Conservation (phyloP, 2,888 invertebrate species). For the Chymomyza fuscimana region DNA sequence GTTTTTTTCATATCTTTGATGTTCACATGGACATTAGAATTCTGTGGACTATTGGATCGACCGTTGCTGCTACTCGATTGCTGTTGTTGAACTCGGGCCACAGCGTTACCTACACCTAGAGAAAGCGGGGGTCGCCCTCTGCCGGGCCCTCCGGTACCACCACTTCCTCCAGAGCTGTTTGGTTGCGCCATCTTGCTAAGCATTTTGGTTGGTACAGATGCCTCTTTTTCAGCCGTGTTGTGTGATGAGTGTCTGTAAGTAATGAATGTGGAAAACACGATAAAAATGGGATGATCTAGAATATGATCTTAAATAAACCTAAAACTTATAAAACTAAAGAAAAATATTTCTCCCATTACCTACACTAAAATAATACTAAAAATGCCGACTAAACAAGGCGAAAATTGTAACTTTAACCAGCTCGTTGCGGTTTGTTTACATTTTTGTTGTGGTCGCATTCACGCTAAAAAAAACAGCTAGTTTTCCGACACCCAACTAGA, state of each 20-base stretch:
- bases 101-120: conserved; percentile 36
- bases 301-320: not conserved
- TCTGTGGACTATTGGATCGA: conserved; percentile 59
- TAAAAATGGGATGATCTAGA: not conserved
- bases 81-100: conserved; percentile 47
- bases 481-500: not conserved
- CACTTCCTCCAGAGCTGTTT: conserved; percentile 47
- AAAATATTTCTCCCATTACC: conserved; percentile 13
- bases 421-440: conserved; percentile 47
- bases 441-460: conserved; percentile 13
- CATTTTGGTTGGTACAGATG: conserved; percentile 46
- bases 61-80: conserved; percentile 51
- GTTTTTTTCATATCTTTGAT: conserved; percentile 42
- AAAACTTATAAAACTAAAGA: not conserved
- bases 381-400: too few species aligned
- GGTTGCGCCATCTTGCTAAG: conserved; percentile 73
- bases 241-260: conserved; percentile 43
- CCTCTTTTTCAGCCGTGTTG: conserved; percentile 24
- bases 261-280: not conserved
- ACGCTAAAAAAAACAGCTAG: conserved; percentile 8
- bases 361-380: conserved; percentile 22
- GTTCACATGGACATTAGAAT: conserved; percentile 17
- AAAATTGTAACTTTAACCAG: conserved; percentile 30
- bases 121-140: conserved; percentile 64
- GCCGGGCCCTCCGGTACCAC: conserved; percentile 36